Evolutionary conservation across 2,888 invertebrate species (phyloP), one percentile per base, ranked within the genome.

Genomic region (Hipparchia sbordonii): DNA sequence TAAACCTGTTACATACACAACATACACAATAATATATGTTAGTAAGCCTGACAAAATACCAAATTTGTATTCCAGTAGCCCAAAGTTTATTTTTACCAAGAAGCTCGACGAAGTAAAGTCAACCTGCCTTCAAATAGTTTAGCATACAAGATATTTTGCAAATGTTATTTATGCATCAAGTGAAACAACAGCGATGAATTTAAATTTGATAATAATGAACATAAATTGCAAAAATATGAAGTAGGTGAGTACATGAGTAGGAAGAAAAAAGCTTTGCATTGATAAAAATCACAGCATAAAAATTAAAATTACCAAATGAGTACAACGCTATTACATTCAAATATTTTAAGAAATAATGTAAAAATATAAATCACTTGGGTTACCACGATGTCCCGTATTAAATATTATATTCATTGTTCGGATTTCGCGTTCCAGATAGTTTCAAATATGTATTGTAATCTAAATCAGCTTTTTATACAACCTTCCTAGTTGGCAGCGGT

Each of bases 391-490:
- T 67, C 67, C 46, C 48, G 67, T 67, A 48, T 12, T 57, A 67
- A 67, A 59, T 67, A 48, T 57, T 48, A 48, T 67, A 67, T 59
- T 59, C 67, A 57, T 67, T 67, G 59, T 59, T 52, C 52, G 39
- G 69, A 69, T 69, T 51, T 69, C 61, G 57, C 62, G 72, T 63
- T 72, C 72, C 45, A 72, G 63, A 72, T 72, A 59, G 13, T 72
- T 67, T 59, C 52, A 69, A 69, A 62, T 65, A 62, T 51, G 62
- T 69, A 57, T 63, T 57, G 51, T 51, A 63, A 68, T 59, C 57
- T 62, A 59, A 63, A 72, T 68, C 68, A 72, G 60, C 61, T 51
- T 72, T 67, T 68, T 65, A 68, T 63, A 59, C 52, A 45, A 51
- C 57, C 71, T 72, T 62, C 72, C 67, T 67, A 68, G 68, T 63